These are phyloP conservation scores for Pristiophorus japonicus DNA, from an alignment of 2,113 vertebrate species.

Conservation along the genomic window DNA sequence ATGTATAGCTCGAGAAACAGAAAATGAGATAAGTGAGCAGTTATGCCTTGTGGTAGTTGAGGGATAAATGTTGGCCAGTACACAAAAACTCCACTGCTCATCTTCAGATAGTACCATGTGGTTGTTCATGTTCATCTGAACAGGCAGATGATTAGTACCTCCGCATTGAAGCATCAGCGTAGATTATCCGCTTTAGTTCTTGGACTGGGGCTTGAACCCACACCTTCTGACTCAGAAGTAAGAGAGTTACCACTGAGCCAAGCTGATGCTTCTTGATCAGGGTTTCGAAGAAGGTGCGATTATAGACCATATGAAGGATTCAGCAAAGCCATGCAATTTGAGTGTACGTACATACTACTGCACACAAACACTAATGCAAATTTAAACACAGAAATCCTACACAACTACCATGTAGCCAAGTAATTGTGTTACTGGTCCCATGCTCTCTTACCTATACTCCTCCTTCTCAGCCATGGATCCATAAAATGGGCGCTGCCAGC, in stretches of 20 bases:
- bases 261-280: neutral
- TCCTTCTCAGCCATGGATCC: constrained; percentile 55
- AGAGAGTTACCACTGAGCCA: neutral
- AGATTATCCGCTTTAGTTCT: neutral
- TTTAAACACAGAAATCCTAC: neutral
- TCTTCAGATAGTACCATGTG: neutral
- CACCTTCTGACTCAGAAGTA: neutral
- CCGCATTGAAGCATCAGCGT: neutral
- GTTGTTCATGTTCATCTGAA: neutral
- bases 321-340: neutral
- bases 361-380: neutral
- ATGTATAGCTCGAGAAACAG: neutral
- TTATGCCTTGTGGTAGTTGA: neutral
- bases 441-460: constrained; percentile 53
- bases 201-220: neutral
- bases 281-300: neutral
- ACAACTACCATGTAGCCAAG: neutral
- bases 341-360: neutral
- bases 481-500: constrained; percentile 59
- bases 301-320: neutral
- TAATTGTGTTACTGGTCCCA: neutral
- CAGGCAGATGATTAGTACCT: neutral
- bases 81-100: neutral
- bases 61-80: neutral
- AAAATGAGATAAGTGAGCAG: neutral